phyloP scores from a whole-genome alignment of 2,888 invertebrate genomes.

The Melanostoma scalare region DNA sequence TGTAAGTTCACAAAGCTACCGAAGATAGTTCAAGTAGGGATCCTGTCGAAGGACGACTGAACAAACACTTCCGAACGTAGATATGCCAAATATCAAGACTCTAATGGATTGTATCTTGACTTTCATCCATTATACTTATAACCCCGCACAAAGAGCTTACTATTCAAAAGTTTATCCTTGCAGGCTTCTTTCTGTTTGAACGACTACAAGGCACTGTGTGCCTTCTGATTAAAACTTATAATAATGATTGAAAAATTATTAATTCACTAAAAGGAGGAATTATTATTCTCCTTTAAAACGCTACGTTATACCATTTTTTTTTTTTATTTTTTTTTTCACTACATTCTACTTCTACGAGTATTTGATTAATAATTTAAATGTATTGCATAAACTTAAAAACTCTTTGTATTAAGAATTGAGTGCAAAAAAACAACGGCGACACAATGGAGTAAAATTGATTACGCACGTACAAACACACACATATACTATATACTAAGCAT shows the following conservation, averaged over 20 bases:
- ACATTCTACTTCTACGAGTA: conserved; percentile 6
- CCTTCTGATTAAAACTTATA: background rate
- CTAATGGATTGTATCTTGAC: conserved; percentile 61
- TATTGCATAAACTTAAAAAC: conserved; percentile 24
- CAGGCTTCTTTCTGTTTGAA: conserved; percentile 18
- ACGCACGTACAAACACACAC: conserved; percentile 53
- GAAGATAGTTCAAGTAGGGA: conserved; percentile 45
- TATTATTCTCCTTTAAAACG: background rate
- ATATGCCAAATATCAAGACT: conserved; percentile 32
- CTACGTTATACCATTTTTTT: conserved; percentile 1
- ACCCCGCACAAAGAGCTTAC: conserved; percentile 27
- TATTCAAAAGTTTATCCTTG: conserved; percentile 45
- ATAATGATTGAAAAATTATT: conserved; percentile 8
- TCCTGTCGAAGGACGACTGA: conserved; percentile 36
- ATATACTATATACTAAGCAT: conserved; percentile 31
- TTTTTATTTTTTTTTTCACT: conserved; percentile 3
- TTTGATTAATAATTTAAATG: background rate
- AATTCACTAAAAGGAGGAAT: background rate
- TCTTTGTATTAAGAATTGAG: conserved; percentile 21
- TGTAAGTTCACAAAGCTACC: conserved; percentile 19
- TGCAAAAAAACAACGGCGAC: conserved; percentile 48
- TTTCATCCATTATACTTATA: conserved; percentile 38
- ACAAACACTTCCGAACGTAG: conserved; percentile 11
- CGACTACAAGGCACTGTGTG: background rate
- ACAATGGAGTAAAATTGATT: conserved; percentile 56